These are phyloP conservation scores for Pasiphila rectangulata DNA, from an alignment of 2,888 invertebrate genomes.

Conservation along the genomic window DNA sequence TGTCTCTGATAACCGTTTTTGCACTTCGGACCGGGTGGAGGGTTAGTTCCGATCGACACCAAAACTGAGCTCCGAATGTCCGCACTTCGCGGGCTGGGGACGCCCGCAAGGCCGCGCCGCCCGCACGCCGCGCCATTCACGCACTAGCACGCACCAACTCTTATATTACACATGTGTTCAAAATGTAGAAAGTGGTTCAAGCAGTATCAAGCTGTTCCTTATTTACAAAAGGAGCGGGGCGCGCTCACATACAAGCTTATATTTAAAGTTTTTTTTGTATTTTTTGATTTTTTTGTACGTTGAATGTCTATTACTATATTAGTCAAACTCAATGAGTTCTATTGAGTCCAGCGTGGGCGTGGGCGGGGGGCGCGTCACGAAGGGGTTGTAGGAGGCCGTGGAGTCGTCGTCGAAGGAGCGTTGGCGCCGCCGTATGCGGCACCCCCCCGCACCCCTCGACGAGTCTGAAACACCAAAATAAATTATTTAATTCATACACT, in stretches of 20 bases:
- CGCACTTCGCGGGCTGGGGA: neutral
- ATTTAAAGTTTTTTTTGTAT: slow-evolving; percentile 51
- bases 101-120: neutral
- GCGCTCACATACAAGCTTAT: slow-evolving; percentile 61
- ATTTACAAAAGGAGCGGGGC: slow-evolving; percentile 63
- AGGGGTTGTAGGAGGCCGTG: slow-evolving; percentile 54
- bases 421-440: slow-evolving; percentile 60
- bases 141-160: slow-evolving; percentile 44
- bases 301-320: slow-evolving; percentile 35
- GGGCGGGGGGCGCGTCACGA: slow-evolving; percentile 56
- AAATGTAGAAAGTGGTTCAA: slow-evolving; percentile 67
- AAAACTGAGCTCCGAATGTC: slow-evolving; percentile 19
- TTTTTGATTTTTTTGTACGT: slow-evolving; percentile 38
- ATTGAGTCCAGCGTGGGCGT: slow-evolving; percentile 44
- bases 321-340: slow-evolving; percentile 39
- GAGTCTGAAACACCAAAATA: slow-evolving; percentile 46
- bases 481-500: neutral
- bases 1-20: slow-evolving; percentile 31
- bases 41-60: slow-evolving; percentile 26
- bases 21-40: slow-evolving; percentile 28
- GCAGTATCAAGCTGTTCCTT: slow-evolving; percentile 64
- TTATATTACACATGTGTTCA: slow-evolving; percentile 62
- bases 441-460: slow-evolving; percentile 59
- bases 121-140: slow-evolving; percentile 9
- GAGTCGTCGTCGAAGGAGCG: slow-evolving; percentile 63